Conservation (phyloP, 1,140 invertebrate species). For the Leptinotarsa defecta region DNA sequence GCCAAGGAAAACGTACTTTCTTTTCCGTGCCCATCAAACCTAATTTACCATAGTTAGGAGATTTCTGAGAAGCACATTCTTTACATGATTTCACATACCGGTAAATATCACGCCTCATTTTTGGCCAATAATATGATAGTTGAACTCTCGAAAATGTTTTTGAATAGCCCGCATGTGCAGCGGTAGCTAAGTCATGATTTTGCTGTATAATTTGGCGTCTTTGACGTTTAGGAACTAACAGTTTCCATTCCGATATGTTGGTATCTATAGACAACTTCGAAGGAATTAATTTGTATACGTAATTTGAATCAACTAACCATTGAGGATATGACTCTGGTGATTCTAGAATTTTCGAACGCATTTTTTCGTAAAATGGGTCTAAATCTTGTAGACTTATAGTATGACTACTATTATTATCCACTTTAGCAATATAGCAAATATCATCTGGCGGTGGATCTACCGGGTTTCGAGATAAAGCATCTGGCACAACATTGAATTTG, state of each 20-base stretch:
- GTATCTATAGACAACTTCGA: neutral
- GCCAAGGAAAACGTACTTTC: constrained; percentile 35
- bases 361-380: constrained; percentile 16
- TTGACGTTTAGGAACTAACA: constrained; percentile 24
- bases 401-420: neutral
- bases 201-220: constrained; percentile 14
- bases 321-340: constrained; percentile 16
- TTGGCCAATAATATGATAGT: constrained; percentile 27
- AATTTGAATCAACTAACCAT: constrained; percentile 16
- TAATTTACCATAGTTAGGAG: neutral
- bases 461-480: constrained; percentile 30
- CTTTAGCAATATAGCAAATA: neutral
- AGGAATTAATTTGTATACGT: constrained; percentile 18
- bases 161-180: constrained; percentile 19
- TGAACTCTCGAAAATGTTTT: constrained; percentile 23
- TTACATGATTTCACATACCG: constrained; percentile 10
- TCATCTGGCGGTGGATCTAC: neutral
- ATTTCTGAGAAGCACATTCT: constrained; percentile 8
- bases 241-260: constrained; percentile 31
- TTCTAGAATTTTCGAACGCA: constrained; percentile 7
- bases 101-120: constrained; percentile 11
- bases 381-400: neutral
- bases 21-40: constrained; percentile 35
- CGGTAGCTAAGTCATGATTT: constrained; percentile 20
- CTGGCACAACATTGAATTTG: constrained; percentile 27